These are phyloP conservation scores for Eubasilissa splendida DNA, from an alignment of 2,888 invertebrate genomes.

Conservation along the genomic window DNA sequence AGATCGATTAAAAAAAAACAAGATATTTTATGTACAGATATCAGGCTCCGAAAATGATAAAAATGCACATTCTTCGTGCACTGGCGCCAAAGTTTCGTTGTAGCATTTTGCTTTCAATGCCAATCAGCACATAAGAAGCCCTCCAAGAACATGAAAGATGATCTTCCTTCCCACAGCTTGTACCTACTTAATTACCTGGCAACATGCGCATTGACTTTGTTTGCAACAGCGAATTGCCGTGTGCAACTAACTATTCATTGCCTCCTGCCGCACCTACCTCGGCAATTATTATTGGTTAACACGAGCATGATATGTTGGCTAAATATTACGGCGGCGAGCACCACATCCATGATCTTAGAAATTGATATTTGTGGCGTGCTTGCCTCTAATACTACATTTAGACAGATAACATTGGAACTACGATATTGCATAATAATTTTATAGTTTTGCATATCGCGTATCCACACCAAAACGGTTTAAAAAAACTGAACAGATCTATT, in stretches of 20 bases:
- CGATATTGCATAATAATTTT: too few species aligned
- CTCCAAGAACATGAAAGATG: not conserved
- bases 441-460: too few species aligned
- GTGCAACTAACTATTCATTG: not conserved
- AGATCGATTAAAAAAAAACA: too few species aligned
- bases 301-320: not conserved
- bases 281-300: not conserved
- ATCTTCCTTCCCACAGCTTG: conserved; percentile 15
- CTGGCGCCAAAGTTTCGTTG: not conserved
- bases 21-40: too few species aligned
- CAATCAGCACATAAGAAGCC: conserved; percentile 14
- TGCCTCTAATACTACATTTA: too few species aligned
- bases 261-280: not conserved
- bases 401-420: too few species aligned
- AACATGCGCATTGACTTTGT: conserved; percentile 38
- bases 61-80: too few species aligned
- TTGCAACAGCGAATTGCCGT: not conserved
- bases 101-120: not conserved
- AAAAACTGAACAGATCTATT: too few species aligned
- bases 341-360: not conserved
- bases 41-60: too few species aligned
- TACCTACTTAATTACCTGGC: conserved; percentile 21
- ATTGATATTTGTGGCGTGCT: too few species aligned
- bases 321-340: too few species aligned
- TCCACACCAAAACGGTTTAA: too few species aligned